Evolutionary conservation across 2,888 invertebrate genomes (phyloP).

Genomic region (Capitulum mitella): DNA sequence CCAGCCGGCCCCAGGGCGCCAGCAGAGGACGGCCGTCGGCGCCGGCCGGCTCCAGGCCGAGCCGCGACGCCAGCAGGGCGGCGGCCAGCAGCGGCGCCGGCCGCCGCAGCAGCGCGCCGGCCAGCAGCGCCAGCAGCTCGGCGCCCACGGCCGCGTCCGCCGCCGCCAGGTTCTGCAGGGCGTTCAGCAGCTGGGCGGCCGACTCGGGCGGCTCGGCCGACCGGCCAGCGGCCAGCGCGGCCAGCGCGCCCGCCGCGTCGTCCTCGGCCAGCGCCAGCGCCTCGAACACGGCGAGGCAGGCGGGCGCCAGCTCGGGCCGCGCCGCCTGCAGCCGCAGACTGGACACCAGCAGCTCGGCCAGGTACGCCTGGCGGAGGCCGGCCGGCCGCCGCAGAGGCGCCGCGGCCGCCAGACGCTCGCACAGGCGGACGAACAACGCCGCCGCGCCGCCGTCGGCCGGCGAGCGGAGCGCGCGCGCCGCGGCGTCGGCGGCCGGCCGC

Average conservation of each 20-base stretch:
- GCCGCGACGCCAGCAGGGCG: not conserved
- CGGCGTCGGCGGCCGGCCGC: not conserved
- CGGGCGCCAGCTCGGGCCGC: not conserved
- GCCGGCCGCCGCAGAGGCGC: not conserved
- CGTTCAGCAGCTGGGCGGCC: constrained; percentile 1
- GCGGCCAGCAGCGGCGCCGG: not conserved
- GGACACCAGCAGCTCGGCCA: not conserved
- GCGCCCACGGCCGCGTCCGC: not conserved
- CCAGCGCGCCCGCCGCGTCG: not conserved
- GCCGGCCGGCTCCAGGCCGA: not conserved
- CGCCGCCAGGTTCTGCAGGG: not conserved
- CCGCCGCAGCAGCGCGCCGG: not conserved
- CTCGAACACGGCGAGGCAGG: not conserved
- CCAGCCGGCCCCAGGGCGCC: not conserved
- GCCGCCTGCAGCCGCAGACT: not conserved
- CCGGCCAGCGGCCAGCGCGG: not conserved
- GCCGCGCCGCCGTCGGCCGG: not conserved
- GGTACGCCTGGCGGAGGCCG: not conserved
- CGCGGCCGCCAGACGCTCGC: not conserved
- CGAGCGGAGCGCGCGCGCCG: not conserved
- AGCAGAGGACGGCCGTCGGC: not conserved
- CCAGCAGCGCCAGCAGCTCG: constrained; percentile 1
- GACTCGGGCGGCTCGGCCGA: not conserved
- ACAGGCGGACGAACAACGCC: not conserved
- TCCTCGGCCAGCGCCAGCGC: not conserved